Evolutionary conservation across 2,888 invertebrate species (phyloP), one percentile per base, ranked within the genome.

Genomic region (Sturmia bella): DNA sequence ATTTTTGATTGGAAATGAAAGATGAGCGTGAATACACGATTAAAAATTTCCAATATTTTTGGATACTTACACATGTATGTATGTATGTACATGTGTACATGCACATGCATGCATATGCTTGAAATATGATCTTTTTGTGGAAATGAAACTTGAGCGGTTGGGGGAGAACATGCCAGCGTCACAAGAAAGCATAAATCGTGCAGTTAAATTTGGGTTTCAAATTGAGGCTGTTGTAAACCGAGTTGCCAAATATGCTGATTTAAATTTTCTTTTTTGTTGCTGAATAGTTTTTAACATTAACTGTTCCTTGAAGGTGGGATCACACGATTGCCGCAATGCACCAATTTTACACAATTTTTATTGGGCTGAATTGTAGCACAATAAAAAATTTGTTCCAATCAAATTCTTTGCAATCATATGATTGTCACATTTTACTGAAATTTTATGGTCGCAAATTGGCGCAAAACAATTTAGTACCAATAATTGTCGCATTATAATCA

Each of bases 11-110:
- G 45, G 15, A 59, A 68, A 59, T 52, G 45, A 59, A 19, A 61
- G 68, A 76, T 59, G 39, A 75, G 48, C 61, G 32, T 68, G 66
- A 68, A 50, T 37, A 39, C 32, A 41, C 50, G 70, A 24, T 72
- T 59, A 27, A 61, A 61, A 32, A 48, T 70, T 57, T 32, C 15
- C 21, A 54, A 54, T 27, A 66, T 52, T 21, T 52, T 52, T 32
- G 32, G 2, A 17, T 64, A 66, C n/a, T n/a, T 24, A 6, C 3
- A 27, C 27, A 27, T 27, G 27, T n/a, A 27, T 27, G 1, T 32
- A 32, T 9, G 9, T 32, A 32, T 7, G 9, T 6, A 32, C 4
- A 32, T 6, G 7, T 1, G 9, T 32, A 32, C 9, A 7, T 32
- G 9, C 32, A 32, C 9, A 7, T 32, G 32, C 9, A 32, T 32